phyloP scores from a whole-genome alignment of 2,888 invertebrate species.

The Barypeithes pellucidus region DNA sequence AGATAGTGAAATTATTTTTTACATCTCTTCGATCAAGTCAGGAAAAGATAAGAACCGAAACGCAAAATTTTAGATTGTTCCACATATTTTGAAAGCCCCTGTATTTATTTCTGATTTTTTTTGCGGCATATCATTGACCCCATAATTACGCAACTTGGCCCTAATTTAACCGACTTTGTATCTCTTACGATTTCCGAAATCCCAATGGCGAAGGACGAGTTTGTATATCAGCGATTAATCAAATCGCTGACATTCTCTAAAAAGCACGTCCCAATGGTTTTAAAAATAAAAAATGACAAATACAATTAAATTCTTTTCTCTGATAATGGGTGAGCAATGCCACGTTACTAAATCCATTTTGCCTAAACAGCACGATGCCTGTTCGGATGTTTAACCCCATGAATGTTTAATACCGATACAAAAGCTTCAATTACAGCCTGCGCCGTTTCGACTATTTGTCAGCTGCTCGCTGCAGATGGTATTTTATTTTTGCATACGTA shows the following conservation, averaged over 20 bases:
- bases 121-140: too few relatives aligned
- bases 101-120: too few relatives aligned
- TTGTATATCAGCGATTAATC: too few relatives aligned
- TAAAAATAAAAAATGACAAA: not conserved
- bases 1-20: too few relatives aligned
- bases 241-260: not conserved
- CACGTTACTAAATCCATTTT: constrained; percentile 36
- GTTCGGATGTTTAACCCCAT: constrained; percentile 35
- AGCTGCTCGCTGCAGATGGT: constrained; percentile 24
- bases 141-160: too few relatives aligned
- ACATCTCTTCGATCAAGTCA: too few relatives aligned
- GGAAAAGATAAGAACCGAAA: too few relatives aligned
- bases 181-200: too few relatives aligned
- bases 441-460: constrained; percentile 22
- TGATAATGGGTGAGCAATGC: constrained; percentile 7
- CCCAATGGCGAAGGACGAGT: too few relatives aligned
- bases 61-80: too few relatives aligned
- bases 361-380: constrained; percentile 36
- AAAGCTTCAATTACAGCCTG: constrained; percentile 36
- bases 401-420: constrained; percentile 47
- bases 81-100: too few relatives aligned
- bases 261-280: not conserved
- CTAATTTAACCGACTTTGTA: too few relatives aligned
- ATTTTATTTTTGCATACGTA: constrained; percentile 28
- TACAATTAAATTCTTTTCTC: not conserved